phyloP scores from a whole-genome alignment of 1,140 invertebrate genomes.

The Kradibia gibbosae region DNA sequence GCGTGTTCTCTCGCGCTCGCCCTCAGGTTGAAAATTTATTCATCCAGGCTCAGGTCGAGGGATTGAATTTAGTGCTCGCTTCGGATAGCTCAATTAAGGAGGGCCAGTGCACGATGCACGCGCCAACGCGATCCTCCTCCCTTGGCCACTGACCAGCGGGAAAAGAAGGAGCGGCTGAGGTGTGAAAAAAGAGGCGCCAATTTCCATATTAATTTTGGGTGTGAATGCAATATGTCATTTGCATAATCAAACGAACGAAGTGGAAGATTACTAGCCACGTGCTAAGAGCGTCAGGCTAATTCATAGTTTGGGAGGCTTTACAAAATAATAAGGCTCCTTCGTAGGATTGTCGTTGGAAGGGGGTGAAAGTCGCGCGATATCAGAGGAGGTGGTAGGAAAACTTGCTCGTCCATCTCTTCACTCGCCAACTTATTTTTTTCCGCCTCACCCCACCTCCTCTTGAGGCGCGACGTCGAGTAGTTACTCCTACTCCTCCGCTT shows the following conservation, averaged over 20 bases:
- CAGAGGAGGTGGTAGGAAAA: conserved; percentile 36
- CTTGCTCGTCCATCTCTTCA: conserved; percentile 35
- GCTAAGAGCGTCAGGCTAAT: conserved; percentile 31
- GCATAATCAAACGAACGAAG: conserved; percentile 34
- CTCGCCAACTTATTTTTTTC: conserved; percentile 48
- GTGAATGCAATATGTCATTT: conserved; percentile 7
- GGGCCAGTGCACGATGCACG: neutral
- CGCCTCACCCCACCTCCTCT: conserved; percentile 47
- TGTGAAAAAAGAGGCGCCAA: conserved; percentile 17
- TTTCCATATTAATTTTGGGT: conserved; percentile 46
- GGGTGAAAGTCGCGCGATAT: neutral
- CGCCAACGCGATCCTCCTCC: neutral
- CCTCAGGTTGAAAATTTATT: conserved; percentile 34
- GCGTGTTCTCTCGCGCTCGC: neutral
- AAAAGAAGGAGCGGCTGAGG: neutral
- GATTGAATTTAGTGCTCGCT: neutral
- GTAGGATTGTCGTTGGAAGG: neutral
- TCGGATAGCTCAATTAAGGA: conserved; percentile 33
- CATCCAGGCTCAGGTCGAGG: conserved; percentile 1
- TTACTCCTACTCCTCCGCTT: neutral
- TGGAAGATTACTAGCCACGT: conserved; percentile 42
- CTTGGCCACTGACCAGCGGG: neutral
- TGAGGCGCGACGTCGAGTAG: neutral
- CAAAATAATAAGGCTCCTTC: conserved; percentile 57
- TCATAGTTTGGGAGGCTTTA: conserved; percentile 54